Evolutionary conservation across 37 sponge, comb jelly and placozoan genomes (phyloP).

Genomic region (Amphimedon queenslandica): DNA sequence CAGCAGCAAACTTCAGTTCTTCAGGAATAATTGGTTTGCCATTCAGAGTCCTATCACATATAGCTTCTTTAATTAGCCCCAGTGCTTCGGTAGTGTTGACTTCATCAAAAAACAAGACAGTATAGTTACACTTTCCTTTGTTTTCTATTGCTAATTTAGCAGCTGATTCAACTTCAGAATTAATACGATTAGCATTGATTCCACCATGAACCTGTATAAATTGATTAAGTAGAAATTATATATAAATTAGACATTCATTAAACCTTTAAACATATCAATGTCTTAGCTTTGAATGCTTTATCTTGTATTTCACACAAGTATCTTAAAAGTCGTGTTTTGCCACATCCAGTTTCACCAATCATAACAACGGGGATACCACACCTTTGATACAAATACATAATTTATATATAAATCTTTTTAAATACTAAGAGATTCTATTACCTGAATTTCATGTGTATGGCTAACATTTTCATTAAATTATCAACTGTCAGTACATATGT

Average conservation of each 20-base stretch:
- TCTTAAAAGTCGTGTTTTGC: background rate
- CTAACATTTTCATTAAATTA: conserved; percentile 58
- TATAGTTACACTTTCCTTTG: conserved; percentile 19
- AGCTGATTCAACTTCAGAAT: conserved; percentile 38
- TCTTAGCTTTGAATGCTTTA: conserved; percentile 4
- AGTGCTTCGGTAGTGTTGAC: conserved; percentile 94
- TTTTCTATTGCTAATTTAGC: conserved; percentile 56
- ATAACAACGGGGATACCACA: conserved; percentile 2
- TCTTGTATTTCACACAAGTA: conserved; percentile 1
- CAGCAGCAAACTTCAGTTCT: conserved; percentile 90
- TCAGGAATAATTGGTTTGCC: conserved; percentile 71
- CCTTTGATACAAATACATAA: conserved; percentile 15
- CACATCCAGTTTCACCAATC: conserved; percentile 14
- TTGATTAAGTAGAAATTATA: background rate
- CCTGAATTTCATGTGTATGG: conserved; percentile 78
- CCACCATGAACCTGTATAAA: conserved; percentile 91
- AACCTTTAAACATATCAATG: background rate
- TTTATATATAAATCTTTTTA: too few relatives aligned
- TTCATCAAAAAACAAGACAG: conserved; percentile 96
- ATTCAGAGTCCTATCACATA: conserved; percentile 90
- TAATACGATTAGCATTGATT: conserved; percentile 56
- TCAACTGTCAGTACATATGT: conserved; percentile 60
- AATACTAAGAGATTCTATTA: background rate
- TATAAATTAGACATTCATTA: too few relatives aligned
- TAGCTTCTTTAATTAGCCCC: conserved; percentile 95